Conservation (phyloP, 2,113 vertebrate genomes). For the Scytalopus superciliaris region DNA sequence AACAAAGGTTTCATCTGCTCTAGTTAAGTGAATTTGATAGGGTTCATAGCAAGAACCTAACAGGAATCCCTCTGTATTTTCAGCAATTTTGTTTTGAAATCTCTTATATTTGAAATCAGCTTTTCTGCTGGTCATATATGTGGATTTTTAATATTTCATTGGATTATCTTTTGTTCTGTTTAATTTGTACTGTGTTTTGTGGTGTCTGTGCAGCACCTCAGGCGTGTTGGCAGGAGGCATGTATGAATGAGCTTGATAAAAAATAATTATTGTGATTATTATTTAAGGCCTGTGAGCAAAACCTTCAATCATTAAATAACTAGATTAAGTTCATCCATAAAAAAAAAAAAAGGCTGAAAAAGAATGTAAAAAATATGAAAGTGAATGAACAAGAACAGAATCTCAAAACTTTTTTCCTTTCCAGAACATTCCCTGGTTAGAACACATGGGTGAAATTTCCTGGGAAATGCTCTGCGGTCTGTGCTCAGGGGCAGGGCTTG, state of each 20-base stretch:
- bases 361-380: not conserved
- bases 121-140: not conserved
- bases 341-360: not conserved
- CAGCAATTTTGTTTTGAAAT: conserved; percentile 5
- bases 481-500: not conserved
- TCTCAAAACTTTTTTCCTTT: not conserved
- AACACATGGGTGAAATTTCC: not conserved
- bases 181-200: not conserved
- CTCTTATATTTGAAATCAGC: not conserved
- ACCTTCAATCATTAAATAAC: conserved; percentile 49
- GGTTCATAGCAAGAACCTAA: not conserved
- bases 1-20: not conserved
- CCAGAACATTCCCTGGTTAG: not conserved
- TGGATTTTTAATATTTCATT: not conserved
- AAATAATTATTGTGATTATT: conserved; percentile 27
- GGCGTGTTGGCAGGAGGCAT: not conserved
- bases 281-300: conserved; percentile 48
- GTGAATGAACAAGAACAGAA: not conserved
- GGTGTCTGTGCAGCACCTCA: not conserved
- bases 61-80: not conserved
- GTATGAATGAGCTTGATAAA: conserved; percentile 28
- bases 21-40: not conserved
- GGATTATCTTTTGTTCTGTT: not conserved
- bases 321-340: not conserved
- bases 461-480: not conserved